Evolutionary conservation across 2,113 vertebrate species (phyloP).

Genomic region (Pteronura brasiliensis): DNA sequence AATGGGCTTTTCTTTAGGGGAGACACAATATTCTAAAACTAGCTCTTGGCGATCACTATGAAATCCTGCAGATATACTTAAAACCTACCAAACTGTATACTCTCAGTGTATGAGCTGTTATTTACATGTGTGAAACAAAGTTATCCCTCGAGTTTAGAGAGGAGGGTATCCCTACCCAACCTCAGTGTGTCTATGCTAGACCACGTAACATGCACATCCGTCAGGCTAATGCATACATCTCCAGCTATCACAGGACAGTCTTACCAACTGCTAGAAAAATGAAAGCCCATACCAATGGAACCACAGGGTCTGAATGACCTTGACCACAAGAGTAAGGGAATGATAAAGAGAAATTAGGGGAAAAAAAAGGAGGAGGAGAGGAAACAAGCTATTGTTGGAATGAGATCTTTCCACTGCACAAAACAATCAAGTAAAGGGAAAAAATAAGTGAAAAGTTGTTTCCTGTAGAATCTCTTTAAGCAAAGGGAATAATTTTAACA

Average conservation of each 20-base stretch:
- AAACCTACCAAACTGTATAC: background rate
- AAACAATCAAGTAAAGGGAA: background rate
- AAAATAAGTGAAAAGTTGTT: background rate
- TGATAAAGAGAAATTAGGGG: background rate
- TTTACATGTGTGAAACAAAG: background rate
- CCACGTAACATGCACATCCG: background rate
- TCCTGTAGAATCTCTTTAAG: conserved; percentile 6
- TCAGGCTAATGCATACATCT: background rate
- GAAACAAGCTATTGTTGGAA: background rate
- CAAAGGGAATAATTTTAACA: background rate
- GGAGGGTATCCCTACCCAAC: background rate
- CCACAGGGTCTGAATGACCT: background rate
- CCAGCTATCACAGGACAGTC: background rate
- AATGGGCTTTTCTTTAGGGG: background rate
- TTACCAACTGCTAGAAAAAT: background rate
- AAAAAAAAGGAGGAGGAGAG: background rate
- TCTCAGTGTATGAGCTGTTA: background rate
- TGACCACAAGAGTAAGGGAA: background rate
- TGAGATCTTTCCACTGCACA: background rate
- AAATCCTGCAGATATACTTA: background rate
- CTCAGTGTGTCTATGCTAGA: background rate
- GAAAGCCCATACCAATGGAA: background rate
- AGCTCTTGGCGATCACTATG: background rate
- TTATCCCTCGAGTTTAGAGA: background rate
- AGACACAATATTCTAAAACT: background rate